Evolutionary conservation across 1,140 invertebrate genomes (phyloP).

Genomic region (Zaprionus inermis): DNA sequence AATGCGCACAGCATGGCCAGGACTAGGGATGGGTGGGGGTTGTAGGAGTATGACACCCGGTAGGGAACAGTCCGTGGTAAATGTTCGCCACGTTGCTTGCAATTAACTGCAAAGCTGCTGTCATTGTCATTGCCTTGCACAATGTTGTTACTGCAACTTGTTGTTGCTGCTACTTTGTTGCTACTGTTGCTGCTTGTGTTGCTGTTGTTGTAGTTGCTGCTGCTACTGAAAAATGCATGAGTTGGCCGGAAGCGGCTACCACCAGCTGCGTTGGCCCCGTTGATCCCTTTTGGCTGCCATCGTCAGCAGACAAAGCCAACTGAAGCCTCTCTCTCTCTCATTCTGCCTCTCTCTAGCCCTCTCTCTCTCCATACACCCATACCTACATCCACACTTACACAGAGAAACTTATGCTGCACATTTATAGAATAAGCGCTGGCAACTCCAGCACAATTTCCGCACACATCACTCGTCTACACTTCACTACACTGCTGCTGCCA

Average conservation of each 20-base stretch:
- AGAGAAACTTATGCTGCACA: conserved; percentile 31
- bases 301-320: conserved; percentile 42
- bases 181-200: conserved; percentile 40
- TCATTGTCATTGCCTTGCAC: conserved; percentile 58
- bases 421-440: conserved; percentile 66
- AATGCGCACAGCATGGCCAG: conserved; percentile 20
- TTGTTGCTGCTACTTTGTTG: conserved; percentile 36
- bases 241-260: conserved; percentile 60
- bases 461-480: conserved; percentile 62
- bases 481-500: conserved; percentile 35
- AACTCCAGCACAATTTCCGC: conserved; percentile 63
- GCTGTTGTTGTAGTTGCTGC: neutral
- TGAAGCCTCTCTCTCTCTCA: conserved; percentile 4
- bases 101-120: conserved; percentile 69
- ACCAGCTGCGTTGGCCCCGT: conserved; percentile 57
- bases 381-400: neutral
- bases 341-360: neutral
- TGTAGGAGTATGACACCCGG: conserved; percentile 1
- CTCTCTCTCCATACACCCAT: neutral
- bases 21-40: neutral
- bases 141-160: conserved; percentile 44
- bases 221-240: conserved; percentile 69
- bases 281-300: conserved; percentile 50
- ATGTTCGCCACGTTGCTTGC: conserved; percentile 53
- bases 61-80: conserved; percentile 6